Conservation (phyloP, 2,797 vertebrate genomes). For the Sebastes iracundus region DNA sequence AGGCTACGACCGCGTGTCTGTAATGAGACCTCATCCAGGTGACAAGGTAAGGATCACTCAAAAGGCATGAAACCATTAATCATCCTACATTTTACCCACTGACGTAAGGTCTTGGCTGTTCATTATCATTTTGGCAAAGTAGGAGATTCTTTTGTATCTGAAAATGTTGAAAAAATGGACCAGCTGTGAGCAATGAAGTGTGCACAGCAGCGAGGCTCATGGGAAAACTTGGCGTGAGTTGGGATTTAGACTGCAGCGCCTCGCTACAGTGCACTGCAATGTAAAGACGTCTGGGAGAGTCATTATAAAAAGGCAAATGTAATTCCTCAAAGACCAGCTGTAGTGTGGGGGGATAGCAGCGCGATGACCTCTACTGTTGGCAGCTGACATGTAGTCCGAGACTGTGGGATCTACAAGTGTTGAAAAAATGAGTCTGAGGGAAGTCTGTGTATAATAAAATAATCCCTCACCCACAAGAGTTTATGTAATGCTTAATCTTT, state of each 20-base stretch:
- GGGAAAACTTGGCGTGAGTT: conserved; percentile 61
- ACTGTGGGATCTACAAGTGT: conserved; percentile 17
- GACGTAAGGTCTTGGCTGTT: conserved; percentile 18
- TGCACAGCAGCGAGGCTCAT: conserved; percentile 51
- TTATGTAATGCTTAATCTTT: conserved; percentile 32
- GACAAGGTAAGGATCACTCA: conserved; percentile 89
- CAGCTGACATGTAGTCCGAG: conserved; percentile 35
- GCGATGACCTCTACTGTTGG: conserved; percentile 41
- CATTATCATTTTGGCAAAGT: conserved; percentile 13
- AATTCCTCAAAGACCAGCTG: conserved; percentile 57
- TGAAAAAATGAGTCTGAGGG: conserved; percentile 9
- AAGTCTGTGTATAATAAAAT: conserved; percentile 15
- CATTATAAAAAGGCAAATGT: conserved; percentile 53
- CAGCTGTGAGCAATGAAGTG: conserved; percentile 74
- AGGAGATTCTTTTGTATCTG: conserved; percentile 9
- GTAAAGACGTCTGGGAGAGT: conserved; percentile 69
- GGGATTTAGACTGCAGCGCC: conserved; percentile 49
- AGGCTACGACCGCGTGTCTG: conserved; percentile 95
- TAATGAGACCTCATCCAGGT: conserved; percentile 97
- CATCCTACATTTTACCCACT: background rate
- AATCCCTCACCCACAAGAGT: conserved; percentile 1
- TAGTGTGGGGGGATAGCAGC: conserved; percentile 19
- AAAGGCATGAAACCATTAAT: background rate
- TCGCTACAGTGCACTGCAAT: conserved; percentile 35
- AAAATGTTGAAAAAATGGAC: conserved; percentile 44